Evolutionary conservation across 2,797 vertebrate genomes (phyloP), one percentile per base, ranked within the genome.

Genomic region (Lutjanus argentimaculatus): DNA sequence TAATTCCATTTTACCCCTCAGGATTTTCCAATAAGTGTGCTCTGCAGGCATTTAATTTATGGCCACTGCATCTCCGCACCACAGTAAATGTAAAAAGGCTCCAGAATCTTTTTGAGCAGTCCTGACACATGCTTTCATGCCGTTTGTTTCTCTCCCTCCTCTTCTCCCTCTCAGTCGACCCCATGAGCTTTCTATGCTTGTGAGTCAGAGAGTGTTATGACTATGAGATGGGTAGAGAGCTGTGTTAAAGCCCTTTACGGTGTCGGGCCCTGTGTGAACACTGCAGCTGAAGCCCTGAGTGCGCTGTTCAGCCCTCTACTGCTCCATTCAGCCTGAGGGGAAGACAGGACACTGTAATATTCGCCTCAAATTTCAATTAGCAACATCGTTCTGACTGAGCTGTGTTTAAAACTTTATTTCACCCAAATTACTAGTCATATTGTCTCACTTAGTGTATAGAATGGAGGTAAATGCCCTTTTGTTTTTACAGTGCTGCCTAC

Each of bases 1-100:
- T 95, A 94, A 95, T 95, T 95, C 92, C 92, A 93, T 95, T 94
- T 94, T 91, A 91, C 93, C 94, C 92, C 88, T 93, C 58, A 55
- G 92, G 93, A 89, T 90, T 94, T 95, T 92, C 90, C 93, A 93
- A 93, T 94, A 90, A 93, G 90, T 84, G 84, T 80, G 88, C 93
- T 92, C 80, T 75, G 75, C 93, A 85, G 91, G 89, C 92, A 83
- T 94, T 94, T 95, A 91, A 95, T 95, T 94, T 94, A 95, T 92
- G 89, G 89, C 88, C 75, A 64, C 80, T 76, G 86, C 86, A 84
- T 90, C 87, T 83, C 80, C 55, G 67, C 81, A 82, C 82, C 82
- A 89, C 88, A 48, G 85, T 83, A 86, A 30, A 93, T 92, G 86
- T 87, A 79, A 89, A 87, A 61, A 89, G 77, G 53, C 81, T 67